Conservation (phyloP, 2,113 vertebrate genomes). For the Ptyas mucosa region DNA sequence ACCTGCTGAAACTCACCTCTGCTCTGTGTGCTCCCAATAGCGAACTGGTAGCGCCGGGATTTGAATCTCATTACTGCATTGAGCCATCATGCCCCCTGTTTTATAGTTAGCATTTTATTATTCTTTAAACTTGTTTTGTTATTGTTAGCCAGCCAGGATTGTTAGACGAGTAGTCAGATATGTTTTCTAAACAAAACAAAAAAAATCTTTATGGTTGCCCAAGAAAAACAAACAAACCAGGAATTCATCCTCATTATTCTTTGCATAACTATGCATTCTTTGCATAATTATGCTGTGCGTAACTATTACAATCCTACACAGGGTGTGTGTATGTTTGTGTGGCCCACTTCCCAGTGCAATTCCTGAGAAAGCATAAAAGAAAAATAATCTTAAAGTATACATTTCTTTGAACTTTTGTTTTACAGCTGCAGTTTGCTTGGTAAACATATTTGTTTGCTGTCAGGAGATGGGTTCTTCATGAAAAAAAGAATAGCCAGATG, state of each 20-base stretch:
- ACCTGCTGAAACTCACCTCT: too few relatives aligned
- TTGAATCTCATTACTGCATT: too few relatives aligned
- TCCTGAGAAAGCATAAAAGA: background rate
- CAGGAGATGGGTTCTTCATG: background rate
- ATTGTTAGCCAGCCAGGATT: background rate
- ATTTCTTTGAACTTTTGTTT: background rate
- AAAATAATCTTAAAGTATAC: background rate
- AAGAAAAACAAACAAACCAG: background rate
- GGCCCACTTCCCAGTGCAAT: background rate
- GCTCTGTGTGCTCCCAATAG: too few relatives aligned
- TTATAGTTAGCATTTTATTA: background rate
- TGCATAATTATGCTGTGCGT: too few relatives aligned
- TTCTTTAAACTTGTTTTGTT: background rate
- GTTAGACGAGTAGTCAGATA: background rate
- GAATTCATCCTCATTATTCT: background rate
- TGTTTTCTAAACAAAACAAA: background rate
- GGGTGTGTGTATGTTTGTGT: background rate
- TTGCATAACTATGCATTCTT: too few relatives aligned
- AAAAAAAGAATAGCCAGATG: background rate
- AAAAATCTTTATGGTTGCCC: background rate
- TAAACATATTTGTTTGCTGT: background rate
- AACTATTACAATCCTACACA: background rate
- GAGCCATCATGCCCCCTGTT: background rate
- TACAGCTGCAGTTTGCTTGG: background rate
- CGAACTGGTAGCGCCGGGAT: too few relatives aligned